Conservation (phyloP, 1,140 invertebrate species). For the Drosophila fuyamai region DNA sequence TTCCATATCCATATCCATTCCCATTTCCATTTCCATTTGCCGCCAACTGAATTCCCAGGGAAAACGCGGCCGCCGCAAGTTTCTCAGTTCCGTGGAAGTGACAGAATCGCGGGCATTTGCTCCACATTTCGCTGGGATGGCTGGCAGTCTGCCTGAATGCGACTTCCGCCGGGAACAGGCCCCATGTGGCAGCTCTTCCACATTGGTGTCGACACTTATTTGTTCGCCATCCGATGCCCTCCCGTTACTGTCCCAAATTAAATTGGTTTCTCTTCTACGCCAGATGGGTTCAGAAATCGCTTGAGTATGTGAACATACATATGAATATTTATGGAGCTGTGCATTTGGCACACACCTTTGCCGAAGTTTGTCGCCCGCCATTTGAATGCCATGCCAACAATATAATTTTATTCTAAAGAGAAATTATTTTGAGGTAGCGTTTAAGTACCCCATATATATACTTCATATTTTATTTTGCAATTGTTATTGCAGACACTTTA, state of each 20-base stretch:
- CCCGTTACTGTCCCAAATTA: conserved; percentile 45
- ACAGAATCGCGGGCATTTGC: conserved; percentile 49
- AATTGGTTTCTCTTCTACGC: conserved; percentile 18
- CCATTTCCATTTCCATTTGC: conserved; percentile 50
- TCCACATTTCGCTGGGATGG: conserved; percentile 61
- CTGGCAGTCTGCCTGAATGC: conserved; percentile 21
- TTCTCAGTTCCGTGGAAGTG: conserved; percentile 57
- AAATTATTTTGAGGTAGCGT: not conserved
- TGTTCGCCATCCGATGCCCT: conserved; percentile 28
- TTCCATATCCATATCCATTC: conserved; percentile 58
- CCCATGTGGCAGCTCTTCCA: conserved; percentile 27
- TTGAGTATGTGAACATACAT: not conserved
- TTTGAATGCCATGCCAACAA: not conserved
- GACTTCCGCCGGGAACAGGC: conserved; percentile 55
- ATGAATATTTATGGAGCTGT: conserved; percentile 35
- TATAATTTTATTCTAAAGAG: not conserved
- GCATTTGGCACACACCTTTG: conserved; percentile 32
- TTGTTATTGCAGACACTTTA: conserved; percentile 16
- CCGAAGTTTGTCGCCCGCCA: not conserved
- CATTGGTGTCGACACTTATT: conserved; percentile 44
- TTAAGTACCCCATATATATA: not conserved
- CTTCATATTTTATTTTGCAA: conserved; percentile 14
- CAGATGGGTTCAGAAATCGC: conserved; percentile 34
- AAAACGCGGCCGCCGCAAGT: conserved; percentile 50
- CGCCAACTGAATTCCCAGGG: conserved; percentile 67